Conservation (phyloP, 2,797 vertebrate species). For the Lates japonicus region DNA sequence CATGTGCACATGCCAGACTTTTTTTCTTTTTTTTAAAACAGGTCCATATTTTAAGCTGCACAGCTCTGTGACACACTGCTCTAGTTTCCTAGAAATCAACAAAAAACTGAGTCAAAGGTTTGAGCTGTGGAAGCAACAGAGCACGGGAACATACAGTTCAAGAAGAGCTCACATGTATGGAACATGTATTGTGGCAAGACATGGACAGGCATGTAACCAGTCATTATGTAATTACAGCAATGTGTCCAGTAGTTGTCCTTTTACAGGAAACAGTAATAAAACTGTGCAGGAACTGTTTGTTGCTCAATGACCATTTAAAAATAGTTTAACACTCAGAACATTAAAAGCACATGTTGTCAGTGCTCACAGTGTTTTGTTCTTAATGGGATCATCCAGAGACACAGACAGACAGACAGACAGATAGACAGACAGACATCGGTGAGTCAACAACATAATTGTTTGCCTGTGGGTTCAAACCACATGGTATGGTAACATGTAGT, state of each 20-base stretch:
- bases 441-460: neutral
- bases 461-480: neutral
- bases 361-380: neutral
- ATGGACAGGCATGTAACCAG: neutral
- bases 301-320: neutral
- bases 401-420: neutral
- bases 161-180: neutral
- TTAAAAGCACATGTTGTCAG: neutral
- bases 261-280: neutral
- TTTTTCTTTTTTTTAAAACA: conserved; percentile 10
- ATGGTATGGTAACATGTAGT: neutral
- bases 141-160: neutral
- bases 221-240: conserved; percentile 5
- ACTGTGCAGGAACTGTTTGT: neutral
- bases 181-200: neutral
- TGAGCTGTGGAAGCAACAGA: conserved; percentile 7
- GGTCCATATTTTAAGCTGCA: conserved; percentile 9
- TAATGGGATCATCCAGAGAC: neutral
- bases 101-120: conserved; percentile 73
- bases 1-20: conserved; percentile 47
- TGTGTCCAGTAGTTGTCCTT: neutral
- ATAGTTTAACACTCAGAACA: neutral
- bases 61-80: conserved; percentile 19
- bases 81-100: conserved; percentile 59
- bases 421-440: too few relatives aligned